Evolutionary conservation across 1,140 invertebrate species (phyloP).

Genomic region (Diuraphis noxia): DNA sequence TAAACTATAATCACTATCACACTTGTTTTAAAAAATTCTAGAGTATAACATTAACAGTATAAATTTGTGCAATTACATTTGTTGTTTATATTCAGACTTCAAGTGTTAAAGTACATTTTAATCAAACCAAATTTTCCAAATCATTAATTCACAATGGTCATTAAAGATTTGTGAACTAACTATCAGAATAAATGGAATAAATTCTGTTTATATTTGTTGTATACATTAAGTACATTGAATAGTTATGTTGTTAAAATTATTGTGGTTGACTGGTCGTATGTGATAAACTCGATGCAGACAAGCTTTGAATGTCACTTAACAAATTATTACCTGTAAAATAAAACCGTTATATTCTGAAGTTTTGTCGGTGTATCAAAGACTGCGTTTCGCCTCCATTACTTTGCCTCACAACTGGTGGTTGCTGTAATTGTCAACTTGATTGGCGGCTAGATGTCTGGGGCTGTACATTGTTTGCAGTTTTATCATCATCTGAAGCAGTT

Average conservation of each 20-base stretch:
- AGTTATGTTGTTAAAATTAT: conserved; percentile 23
- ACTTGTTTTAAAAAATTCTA: conserved; percentile 4
- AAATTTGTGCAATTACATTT: not conserved
- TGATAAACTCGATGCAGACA: conserved; percentile 49
- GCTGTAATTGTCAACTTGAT: conserved; percentile 53
- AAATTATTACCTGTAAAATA: conserved; percentile 51
- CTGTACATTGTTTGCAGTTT: conserved; percentile 31
- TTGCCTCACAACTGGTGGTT: conserved; percentile 35
- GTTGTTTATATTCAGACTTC: conserved; percentile 41
- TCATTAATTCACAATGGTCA: not conserved
- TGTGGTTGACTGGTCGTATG: conserved; percentile 23
- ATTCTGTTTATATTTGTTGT: conserved; percentile 13
- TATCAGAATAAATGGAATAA: not conserved
- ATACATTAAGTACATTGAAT: conserved; percentile 43
- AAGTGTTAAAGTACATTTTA: conserved; percentile 29
- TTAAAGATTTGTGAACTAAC: not conserved
- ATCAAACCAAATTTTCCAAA: not conserved
- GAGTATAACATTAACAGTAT: conserved; percentile 31
- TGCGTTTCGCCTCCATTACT: conserved; percentile 51
- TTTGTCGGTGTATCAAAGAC: conserved; percentile 48
- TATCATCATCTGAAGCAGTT: conserved; percentile 70
- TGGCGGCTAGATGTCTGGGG: conserved; percentile 28
- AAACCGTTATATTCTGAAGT: conserved; percentile 52
- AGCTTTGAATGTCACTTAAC: conserved; percentile 50
- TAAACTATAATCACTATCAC: conserved; percentile 39